Evolutionary conservation across 2,113 vertebrate genomes (phyloP).

Genomic region (Anser brachyrhynchus): DNA sequence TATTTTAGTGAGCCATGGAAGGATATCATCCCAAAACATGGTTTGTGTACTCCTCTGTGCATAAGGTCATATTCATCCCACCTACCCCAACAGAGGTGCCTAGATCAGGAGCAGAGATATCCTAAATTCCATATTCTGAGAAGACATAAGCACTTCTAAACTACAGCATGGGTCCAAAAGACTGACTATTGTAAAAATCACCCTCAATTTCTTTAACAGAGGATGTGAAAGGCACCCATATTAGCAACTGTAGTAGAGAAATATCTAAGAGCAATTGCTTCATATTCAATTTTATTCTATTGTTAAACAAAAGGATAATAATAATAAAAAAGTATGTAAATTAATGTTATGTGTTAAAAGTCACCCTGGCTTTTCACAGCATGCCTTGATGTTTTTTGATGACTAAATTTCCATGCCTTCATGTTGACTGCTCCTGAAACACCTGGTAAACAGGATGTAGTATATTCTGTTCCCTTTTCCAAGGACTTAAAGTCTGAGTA

Average conservation of each 20-base stretch:
- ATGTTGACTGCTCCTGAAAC: constrained; percentile 10
- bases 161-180: neutral
- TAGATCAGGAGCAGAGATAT: neutral
- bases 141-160: neutral
- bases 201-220: neutral
- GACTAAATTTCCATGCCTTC: neutral
- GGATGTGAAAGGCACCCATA: neutral
- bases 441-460: constrained; percentile 56
- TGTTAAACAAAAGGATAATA: neutral
- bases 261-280: neutral
- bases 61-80: neutral
- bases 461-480: neutral
- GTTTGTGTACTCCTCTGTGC: neutral
- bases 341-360: constrained; percentile 17
- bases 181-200: neutral
- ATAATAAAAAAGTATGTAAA: neutral
- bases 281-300: neutral
- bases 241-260: neutral
- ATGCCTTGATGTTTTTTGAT: neutral
- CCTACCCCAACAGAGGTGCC: neutral
- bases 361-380: constrained; percentile 12
- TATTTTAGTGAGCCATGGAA: neutral
- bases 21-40: neutral
- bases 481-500: constrained; percentile 29
- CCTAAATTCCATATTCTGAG: neutral